These are phyloP conservation scores for Pseudomyrmex sp. DNA, from an alignment of 1,140 invertebrate genomes.

Conservation along the genomic window DNA sequence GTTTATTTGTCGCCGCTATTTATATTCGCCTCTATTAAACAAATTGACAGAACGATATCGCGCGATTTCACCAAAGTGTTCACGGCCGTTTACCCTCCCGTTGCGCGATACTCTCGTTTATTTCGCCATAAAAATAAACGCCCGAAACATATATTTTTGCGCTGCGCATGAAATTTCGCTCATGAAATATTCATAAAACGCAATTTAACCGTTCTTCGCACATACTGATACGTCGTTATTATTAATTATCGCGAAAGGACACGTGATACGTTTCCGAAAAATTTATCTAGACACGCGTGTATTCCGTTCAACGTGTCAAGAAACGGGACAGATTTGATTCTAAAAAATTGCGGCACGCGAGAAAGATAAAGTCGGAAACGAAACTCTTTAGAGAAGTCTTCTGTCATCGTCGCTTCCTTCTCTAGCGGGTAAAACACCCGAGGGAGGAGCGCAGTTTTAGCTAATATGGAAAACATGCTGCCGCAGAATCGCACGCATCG, in stretches of 20 bases:
- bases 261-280: no score
- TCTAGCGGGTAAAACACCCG: no score
- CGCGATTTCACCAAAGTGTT: constrained; percentile 12
- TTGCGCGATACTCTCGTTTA: not conserved
- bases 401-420: no score
- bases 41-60: constrained; percentile 25
- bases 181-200: not conserved
- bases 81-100: not conserved
- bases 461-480: constrained; percentile 15
- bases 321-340: no score
- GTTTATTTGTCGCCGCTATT: constrained; percentile 34
- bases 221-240: not conserved
- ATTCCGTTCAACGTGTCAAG: no score
- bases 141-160: no score
- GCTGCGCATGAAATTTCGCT: not conserved
- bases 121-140: not conserved
- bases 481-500: constrained; percentile 7
- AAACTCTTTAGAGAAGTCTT: no score
- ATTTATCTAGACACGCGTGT: no score
- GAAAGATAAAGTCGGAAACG: no score
- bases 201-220: not conserved
- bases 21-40: constrained; percentile 47
- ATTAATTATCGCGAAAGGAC: not conserved
- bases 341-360: no score
- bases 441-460: not conserved